Percentiles rank a stretch among this genome's conserved stretches.
phyloP scores from a whole-genome alignment of 2,113 vertebrate genomes.

The Shinisaurus crocodilurus region DNA sequence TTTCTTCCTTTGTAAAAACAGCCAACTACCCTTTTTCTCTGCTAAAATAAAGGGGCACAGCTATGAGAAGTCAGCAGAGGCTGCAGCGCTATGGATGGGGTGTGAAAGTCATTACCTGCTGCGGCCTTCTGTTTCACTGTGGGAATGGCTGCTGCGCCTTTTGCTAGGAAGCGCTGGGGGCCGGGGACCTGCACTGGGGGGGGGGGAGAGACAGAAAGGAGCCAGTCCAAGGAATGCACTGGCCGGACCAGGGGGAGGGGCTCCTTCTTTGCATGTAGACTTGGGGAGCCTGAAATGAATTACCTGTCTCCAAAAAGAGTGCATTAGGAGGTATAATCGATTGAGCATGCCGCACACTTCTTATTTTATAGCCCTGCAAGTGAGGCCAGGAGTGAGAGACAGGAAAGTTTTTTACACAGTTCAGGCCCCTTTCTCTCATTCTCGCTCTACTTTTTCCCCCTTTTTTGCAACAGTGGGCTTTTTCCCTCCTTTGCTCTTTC shows the following conservation, averaged over 20 bases:
- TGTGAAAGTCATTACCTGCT: slow-evolving; percentile 76
- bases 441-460: background rate
- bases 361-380: slow-evolving; percentile 56
- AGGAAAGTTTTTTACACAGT: background rate
- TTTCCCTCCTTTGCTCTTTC: background rate
- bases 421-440: background rate
- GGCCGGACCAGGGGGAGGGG: background rate
- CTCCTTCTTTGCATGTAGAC: slow-evolving; percentile 31
- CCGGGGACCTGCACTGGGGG: slow-evolving; percentile 3
- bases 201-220: slow-evolving; percentile 29
- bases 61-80: slow-evolving; percentile 58
- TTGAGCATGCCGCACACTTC: slow-evolving; percentile 67
- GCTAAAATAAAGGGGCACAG: slow-evolving; percentile 62
- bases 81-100: slow-evolving; percentile 69
- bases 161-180: slow-evolving; percentile 33
- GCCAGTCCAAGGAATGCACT: background rate
- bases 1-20: slow-evolving; percentile 50
- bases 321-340: slow-evolving; percentile 66
- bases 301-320: slow-evolving; percentile 67
- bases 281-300: slow-evolving; percentile 67
- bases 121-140: slow-evolving; percentile 66
- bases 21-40: slow-evolving; percentile 46
- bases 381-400: slow-evolving; percentile 13
- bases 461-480: background rate
- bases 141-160: slow-evolving; percentile 65